Conservation (phyloP, 2,797 vertebrate species). For the Esox masquinongy region DNA sequence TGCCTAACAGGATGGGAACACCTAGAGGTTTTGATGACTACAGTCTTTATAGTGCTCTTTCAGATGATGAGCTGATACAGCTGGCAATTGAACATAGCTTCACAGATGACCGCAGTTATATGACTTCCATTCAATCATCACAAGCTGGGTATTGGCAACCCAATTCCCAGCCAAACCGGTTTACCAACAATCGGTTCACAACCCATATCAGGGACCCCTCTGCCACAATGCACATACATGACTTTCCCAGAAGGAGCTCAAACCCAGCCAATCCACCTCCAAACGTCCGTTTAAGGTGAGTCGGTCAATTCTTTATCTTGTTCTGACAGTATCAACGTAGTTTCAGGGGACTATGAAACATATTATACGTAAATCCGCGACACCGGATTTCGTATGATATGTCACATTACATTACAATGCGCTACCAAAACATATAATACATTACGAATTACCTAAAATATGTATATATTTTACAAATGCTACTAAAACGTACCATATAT, state of each 20-base stretch:
- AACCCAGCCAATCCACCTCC: neutral
- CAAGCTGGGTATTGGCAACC: neutral
- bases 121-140: neutral
- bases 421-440: too few species aligned
- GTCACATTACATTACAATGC: too few species aligned
- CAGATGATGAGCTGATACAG: conserved; percentile 82
- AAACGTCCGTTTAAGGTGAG: neutral
- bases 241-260: neutral
- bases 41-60: conserved; percentile 78
- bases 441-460: too few species aligned
- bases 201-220: neutral
- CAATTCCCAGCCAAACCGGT: neutral
- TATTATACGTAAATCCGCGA: too few species aligned
- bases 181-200: neutral
- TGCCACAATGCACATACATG: neutral
- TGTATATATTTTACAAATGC: too few species aligned
- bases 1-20: conserved; percentile 26
- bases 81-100: conserved; percentile 84
- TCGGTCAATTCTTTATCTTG: conserved; percentile 13
- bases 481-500: too few species aligned
- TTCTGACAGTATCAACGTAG: neutral
- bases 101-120: conserved; percentile 37
- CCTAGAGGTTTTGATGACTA: conserved; percentile 77
- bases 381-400: too few species aligned
- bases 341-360: too few species aligned